Conservation (phyloP, 2,113 vertebrate species). For the Sphyrna mokarran region DNA sequence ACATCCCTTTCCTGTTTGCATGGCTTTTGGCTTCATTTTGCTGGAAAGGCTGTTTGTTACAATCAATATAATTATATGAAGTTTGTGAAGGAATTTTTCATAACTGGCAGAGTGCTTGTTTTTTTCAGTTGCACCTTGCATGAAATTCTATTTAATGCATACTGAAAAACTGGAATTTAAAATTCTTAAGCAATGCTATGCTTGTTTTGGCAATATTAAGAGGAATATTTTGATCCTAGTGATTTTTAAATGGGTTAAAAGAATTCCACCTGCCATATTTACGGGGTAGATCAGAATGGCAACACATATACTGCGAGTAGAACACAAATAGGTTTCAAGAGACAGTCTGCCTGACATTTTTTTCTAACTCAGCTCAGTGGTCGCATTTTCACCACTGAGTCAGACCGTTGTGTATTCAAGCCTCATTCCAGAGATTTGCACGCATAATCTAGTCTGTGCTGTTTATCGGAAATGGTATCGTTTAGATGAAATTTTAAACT, state of each 20-base stretch:
- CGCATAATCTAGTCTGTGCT: not conserved
- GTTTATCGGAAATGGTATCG: not conserved
- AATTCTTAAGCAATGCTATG: not conserved
- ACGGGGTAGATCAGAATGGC: not conserved
- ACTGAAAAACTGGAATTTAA: not conserved
- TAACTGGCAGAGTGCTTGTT: not conserved
- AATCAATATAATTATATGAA: not conserved
- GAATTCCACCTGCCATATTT: not conserved
- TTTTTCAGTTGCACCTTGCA: not conserved
- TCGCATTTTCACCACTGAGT: not conserved
- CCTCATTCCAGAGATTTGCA: not conserved
- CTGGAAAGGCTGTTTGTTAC: not conserved
- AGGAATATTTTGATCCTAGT: not conserved
- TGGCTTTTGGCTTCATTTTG: constrained; percentile 23
- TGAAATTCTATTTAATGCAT: not conserved
- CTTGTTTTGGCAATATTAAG: not conserved
- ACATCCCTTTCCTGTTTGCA: not conserved
- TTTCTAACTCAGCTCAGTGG: not conserved
- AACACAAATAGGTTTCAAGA: not conserved
- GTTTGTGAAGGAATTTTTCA: not conserved
- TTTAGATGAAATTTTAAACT: not conserved
- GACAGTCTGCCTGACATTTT: not conserved
- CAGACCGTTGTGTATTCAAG: not conserved
- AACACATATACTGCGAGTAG: not conserved
- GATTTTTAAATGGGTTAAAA: not conserved